Conservation (phyloP, 2,797 vertebrate species). For the Bovichtus variegatus region DNA sequence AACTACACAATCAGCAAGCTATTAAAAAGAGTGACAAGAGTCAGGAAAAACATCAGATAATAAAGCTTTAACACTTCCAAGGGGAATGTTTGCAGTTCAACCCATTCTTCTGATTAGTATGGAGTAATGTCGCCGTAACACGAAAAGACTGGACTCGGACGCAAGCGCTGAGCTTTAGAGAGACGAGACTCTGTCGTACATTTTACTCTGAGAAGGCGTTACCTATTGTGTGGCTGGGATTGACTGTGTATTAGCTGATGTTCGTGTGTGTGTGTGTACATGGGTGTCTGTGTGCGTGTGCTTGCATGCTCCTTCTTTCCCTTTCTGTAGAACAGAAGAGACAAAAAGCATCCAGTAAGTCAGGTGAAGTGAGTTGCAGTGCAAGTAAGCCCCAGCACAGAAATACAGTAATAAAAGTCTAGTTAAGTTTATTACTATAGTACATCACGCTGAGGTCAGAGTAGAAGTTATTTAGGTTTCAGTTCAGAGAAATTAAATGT, state of each 20-base stretch:
- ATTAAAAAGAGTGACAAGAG: too few species aligned
- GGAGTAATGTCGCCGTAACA: background rate
- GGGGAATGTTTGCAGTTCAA: too few species aligned
- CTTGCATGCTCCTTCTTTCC: background rate
- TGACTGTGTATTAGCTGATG: background rate
- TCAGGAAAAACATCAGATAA: too few species aligned
- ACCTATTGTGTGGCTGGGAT: background rate
- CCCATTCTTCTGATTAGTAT: background rate
- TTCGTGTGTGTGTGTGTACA: background rate
- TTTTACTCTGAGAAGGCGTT: background rate
- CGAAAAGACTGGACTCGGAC: background rate
- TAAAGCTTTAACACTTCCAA: too few species aligned
- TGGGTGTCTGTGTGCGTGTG: too few species aligned
- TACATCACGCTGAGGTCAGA: background rate
- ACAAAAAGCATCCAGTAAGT: conserved; percentile 4
- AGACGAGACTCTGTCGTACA: background rate
- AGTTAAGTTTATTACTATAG: background rate
- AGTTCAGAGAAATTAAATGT: background rate
- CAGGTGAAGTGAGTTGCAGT: conserved; percentile 19
- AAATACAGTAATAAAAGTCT: background rate
- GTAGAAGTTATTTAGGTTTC: background rate
- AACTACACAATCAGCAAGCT: too few species aligned
- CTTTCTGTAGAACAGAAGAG: conserved; percentile 21
- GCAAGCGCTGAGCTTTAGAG: background rate
- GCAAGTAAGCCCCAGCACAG: conserved; percentile 17